Base-by-base conservation (phyloP, 2,797 vertebrate species). In the Heterohyrax brucei region DNA sequence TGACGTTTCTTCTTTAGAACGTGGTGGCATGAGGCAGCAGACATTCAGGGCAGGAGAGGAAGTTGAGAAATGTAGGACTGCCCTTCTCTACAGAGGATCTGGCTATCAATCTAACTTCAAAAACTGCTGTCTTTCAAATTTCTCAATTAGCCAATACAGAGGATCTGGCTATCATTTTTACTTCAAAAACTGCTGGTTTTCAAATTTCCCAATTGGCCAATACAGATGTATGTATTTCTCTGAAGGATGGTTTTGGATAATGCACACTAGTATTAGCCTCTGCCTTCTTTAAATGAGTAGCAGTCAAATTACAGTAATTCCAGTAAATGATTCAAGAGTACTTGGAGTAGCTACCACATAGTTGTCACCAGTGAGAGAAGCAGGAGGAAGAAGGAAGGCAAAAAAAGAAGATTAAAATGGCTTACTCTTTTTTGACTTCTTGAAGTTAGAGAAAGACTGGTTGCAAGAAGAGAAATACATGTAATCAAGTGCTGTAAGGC, bases 401-500 rank as follows among this genome's bases (percentile, higher is more conserved):
- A 92, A 94, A 28, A 89, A 87, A 84, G 75, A 48, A n/a, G 0
- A 0, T 21, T 94, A 66, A 93, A 92, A 73, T 89, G 94, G 44
- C 77, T 94, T 92, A 53, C 56, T 80, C 18, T 87, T 96, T 96
- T 97, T 76, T 95, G 21, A 92, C 46, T 89, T 81, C 44, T 59
- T 53, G 39, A 78, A 93, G 92, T 97, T 68, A 84, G 66, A 95
- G 33, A 91, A 87, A 83, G 87, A 73, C 73, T 72, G 19, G 30
- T 85, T 95, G 46, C 96, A 96, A 88, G 93, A 97, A 95, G 95
- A 97, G 93, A 97, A 98, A 86, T 92, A 88, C 93, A 66, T 75
- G 96, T 97, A 97, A 91, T 83, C 79, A 56, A 93, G 97, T 80
- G 95, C 97, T 98, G 89, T 24, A 97, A 97, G 97, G 84, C 81